Conservation (phyloP, 2,113 vertebrate genomes). For the Paralichthys olivaceus region DNA sequence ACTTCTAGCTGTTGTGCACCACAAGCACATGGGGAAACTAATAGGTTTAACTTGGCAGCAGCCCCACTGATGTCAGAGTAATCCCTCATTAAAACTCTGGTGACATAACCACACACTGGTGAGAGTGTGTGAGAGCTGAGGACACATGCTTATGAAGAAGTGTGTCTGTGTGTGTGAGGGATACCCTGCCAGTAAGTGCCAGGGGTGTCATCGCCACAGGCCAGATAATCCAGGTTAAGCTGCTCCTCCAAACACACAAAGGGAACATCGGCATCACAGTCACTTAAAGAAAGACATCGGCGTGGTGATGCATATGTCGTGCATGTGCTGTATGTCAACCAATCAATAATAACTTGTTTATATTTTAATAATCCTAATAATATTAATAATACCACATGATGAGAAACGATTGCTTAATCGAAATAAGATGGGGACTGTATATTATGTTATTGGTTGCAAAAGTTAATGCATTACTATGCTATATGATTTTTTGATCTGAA, state of each 20-base stretch:
- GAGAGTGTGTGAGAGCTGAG: conserved; percentile 35
- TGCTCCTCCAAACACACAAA: conserved; percentile 45
- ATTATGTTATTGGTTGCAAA: no score
- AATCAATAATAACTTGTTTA: not conserved
- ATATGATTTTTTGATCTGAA: not conserved
- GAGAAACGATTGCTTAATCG: no score
- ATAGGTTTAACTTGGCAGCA: conserved; percentile 76
- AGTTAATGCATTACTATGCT: no score
- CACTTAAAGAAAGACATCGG: not conserved
- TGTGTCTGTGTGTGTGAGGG: conserved; percentile 23
- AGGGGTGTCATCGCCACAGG: conserved; percentile 32
- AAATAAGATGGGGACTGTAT: no score
- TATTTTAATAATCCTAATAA: not conserved
- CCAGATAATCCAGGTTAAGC: conserved; percentile 67
- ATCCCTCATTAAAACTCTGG: conserved; percentile 74
- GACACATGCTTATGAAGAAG: conserved; percentile 31
- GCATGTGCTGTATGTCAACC: not conserved
- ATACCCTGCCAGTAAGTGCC: conserved; percentile 39
- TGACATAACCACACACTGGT: conserved; percentile 70
- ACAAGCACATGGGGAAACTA: conserved; percentile 69
- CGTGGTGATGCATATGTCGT: not conserved
- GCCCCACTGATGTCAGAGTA: conserved; percentile 77
- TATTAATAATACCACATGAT: no score
- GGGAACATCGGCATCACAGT: conserved; percentile 30
- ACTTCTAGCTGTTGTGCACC: conserved; percentile 41